Conservation (phyloP, 2,888 invertebrate species). For the Clivina fossor region DNA sequence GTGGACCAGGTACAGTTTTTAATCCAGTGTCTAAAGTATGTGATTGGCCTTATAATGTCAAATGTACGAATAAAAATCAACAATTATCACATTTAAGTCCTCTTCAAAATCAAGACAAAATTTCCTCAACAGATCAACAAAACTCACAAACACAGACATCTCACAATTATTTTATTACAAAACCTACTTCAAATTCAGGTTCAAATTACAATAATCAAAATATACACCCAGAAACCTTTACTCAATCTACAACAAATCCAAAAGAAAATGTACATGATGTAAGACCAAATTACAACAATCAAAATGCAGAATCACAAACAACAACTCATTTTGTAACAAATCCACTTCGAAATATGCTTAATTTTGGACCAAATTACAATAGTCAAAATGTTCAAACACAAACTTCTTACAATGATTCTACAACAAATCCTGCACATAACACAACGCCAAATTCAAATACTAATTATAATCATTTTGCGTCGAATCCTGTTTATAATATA, state of each 20-base stretch:
- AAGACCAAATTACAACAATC: no score
- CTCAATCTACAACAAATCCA: no score
- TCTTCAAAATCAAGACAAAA: no score
- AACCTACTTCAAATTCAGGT: neutral
- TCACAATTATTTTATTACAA: neutral
- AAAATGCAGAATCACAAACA: neutral
- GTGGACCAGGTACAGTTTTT: conserved; percentile 65
- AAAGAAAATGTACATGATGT: neutral
- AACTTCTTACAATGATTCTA: neutral
- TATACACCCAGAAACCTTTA: no score
- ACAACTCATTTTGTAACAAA: neutral
- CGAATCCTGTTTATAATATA: no score
- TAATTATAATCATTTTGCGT: no score
- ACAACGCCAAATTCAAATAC: no score
- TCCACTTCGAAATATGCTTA: neutral
- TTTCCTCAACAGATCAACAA: no score
- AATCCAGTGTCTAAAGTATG: conserved; percentile 58
- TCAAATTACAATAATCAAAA: neutral
- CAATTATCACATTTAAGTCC: no score
- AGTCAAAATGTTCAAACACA: neutral
- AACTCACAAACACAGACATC: neutral
- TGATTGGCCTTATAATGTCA: conserved; percentile 57
- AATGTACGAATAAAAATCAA: conserved; percentile 46
- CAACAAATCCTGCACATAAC: neutral
- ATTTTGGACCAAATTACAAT: neutral